Percentiles rank a stretch among this genome's conserved stretches.
These are phyloP conservation scores for Lingula anatina DNA, from an alignment of 2,888 invertebrate genomes.

Conservation along the genomic window DNA sequence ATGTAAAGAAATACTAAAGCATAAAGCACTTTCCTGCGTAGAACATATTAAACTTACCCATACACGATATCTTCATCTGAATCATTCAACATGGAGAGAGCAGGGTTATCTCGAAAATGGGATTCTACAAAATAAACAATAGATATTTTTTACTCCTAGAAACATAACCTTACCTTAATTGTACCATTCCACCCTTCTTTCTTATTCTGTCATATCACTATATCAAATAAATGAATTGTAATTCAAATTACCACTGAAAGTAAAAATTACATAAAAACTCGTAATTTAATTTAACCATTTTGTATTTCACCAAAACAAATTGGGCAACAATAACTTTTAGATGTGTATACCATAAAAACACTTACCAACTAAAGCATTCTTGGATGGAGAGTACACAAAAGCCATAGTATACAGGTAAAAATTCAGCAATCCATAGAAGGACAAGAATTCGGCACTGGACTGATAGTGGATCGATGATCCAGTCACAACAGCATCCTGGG, in stretches of 20 bases:
- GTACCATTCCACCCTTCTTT: too few species aligned
- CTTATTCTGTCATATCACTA: too few species aligned
- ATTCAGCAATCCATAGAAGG: slow-evolving; percentile 87
- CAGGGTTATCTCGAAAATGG: slow-evolving; percentile 92
- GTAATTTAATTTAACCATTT: too few species aligned
- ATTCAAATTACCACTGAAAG: too few species aligned
- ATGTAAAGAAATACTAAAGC: too few species aligned
- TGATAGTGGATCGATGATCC: slow-evolving; percentile 80
- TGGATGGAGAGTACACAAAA: slow-evolving; percentile 84
- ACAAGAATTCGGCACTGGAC: slow-evolving; percentile 93
- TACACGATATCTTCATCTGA: slow-evolving; percentile 91
- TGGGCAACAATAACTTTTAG: too few species aligned
- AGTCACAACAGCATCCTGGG: slow-evolving; percentile 92
- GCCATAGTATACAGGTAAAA: slow-evolving; percentile 91
- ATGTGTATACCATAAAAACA: too few species aligned
- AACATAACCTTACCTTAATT: background rate
- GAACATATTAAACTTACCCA: slow-evolving; percentile 57
- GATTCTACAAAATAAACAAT: slow-evolving; percentile 64
- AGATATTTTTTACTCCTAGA: too few species aligned
- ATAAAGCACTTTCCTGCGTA: background rate
- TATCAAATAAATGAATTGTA: too few species aligned
- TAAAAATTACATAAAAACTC: too few species aligned
- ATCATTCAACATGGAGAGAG: slow-evolving; percentile 97
- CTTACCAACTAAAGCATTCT: slow-evolving; percentile 76
- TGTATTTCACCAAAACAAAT: too few species aligned